Evolutionary conservation across 2,888 invertebrate genomes (phyloP).

Genomic region (Eurytoma californica): DNA sequence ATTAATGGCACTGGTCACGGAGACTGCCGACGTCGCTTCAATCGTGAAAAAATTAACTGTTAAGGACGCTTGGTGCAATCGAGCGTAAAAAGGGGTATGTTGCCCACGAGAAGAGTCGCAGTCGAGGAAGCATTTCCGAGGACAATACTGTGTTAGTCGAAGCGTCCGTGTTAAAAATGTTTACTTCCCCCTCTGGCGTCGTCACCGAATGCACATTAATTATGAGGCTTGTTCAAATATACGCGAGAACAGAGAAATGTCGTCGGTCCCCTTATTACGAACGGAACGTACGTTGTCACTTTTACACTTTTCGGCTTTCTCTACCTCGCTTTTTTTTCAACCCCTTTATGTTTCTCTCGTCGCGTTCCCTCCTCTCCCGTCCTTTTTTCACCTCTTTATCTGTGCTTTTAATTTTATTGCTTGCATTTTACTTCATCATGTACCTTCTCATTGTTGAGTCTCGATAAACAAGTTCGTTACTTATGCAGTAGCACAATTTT

Average conservation of each 20-base stretch:
- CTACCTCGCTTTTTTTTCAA: background rate
- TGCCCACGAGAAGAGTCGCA: no score
- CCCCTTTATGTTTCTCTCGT: slow-evolving; percentile 1
- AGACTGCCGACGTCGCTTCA: no score
- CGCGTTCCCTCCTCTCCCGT: no score
- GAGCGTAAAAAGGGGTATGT: no score
- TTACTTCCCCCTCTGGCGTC: slow-evolving; percentile 13
- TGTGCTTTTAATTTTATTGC: no score
- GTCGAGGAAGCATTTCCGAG: no score
- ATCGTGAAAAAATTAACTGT: no score
- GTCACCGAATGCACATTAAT: slow-evolving; percentile 72
- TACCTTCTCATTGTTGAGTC: background rate
- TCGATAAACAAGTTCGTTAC: background rate
- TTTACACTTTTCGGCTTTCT: slow-evolving; percentile 56
- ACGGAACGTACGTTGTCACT: slow-evolving; percentile 31
- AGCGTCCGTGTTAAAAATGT: slow-evolving; percentile 29
- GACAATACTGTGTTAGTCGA: no score
- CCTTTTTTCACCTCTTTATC: no score
- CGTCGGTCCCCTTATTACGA: slow-evolving; percentile 66
- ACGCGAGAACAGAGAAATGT: slow-evolving; percentile 61
- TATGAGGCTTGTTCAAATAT: slow-evolving; percentile 74
- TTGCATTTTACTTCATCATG: no score
- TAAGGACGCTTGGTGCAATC: no score
- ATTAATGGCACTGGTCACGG: no score
- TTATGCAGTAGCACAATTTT: slow-evolving; percentile 40